These are phyloP conservation scores for Cygnus atratus DNA, from an alignment of 2,113 vertebrate species.

Conservation along the genomic window DNA sequence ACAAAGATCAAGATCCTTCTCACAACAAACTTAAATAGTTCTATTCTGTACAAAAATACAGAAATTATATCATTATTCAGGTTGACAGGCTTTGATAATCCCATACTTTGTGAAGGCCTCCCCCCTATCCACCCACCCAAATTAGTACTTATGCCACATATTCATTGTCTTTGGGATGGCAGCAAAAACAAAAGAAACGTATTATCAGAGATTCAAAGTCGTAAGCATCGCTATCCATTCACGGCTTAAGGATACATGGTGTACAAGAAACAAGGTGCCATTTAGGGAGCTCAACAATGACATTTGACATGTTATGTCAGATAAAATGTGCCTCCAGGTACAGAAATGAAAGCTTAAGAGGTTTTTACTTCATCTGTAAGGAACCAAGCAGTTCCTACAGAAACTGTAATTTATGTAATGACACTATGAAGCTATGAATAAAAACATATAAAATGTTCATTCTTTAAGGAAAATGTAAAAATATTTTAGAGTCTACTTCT, in stretches of 20 bases:
- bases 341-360: background rate
- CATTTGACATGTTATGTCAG: background rate
- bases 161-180: constrained; percentile 12
- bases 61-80: background rate
- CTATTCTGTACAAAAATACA: background rate
- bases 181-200: constrained; percentile 15
- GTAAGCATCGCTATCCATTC: background rate
- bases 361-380: background rate
- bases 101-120: background rate
- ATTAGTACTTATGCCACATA: constrained; percentile 9
- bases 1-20: background rate
- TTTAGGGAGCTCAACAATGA: background rate
- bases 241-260: background rate
- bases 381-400: background rate
- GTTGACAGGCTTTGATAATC: background rate
- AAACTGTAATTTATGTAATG: background rate
- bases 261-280: background rate
- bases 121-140: background rate
- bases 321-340: background rate
- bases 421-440: background rate
- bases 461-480: background rate
- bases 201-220: background rate
- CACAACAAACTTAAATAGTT: background rate
- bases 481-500: background rate
- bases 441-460: no score